phyloP scores from a whole-genome alignment of 2,113 vertebrate genomes.

The Brachirus orientalis region DNA sequence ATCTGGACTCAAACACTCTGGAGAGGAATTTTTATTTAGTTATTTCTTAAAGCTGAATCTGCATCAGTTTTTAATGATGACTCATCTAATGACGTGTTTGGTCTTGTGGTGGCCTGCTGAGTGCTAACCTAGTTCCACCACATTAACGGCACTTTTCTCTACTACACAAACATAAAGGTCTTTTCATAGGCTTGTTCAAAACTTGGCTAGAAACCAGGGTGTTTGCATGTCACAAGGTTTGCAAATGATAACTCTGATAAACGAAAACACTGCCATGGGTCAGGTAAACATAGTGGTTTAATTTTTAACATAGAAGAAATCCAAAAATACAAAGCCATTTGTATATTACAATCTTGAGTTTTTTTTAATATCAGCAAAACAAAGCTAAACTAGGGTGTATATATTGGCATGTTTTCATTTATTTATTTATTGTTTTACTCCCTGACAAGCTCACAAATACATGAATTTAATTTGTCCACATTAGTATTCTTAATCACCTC shows the following conservation, averaged over 20 bases:
- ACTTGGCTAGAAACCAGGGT: conserved; percentile 23
- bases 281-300: not conserved
- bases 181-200: conserved; percentile 34
- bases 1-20: too few relatives aligned
- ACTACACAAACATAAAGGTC: conserved; percentile 43
- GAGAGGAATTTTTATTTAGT: too few relatives aligned
- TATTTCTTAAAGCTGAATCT: not conserved
- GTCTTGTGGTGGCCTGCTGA: conserved; percentile 39
- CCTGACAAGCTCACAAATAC: too few relatives aligned
- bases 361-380: too few relatives aligned
- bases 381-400: too few relatives aligned
- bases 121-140: conserved; percentile 16
- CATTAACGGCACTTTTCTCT: conserved; percentile 29
- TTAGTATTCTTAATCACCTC: too few relatives aligned
- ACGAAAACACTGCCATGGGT: conserved; percentile 1
- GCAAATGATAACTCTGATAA: conserved; percentile 15
- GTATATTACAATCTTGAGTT: not conserved
- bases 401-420: too few relatives aligned
- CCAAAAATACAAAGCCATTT: not conserved
- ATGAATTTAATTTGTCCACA: too few relatives aligned
- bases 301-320: not conserved
- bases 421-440: too few relatives aligned
- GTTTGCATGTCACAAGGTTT: conserved; percentile 56
- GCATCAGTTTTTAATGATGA: conserved; percentile 24
- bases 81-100: conserved; percentile 45